Percentiles rank a stretch among this genome's conserved stretches.
These are phyloP conservation scores for Pararge aegeria DNA, from an alignment of 1,140 invertebrate species.

Conservation along the genomic window DNA sequence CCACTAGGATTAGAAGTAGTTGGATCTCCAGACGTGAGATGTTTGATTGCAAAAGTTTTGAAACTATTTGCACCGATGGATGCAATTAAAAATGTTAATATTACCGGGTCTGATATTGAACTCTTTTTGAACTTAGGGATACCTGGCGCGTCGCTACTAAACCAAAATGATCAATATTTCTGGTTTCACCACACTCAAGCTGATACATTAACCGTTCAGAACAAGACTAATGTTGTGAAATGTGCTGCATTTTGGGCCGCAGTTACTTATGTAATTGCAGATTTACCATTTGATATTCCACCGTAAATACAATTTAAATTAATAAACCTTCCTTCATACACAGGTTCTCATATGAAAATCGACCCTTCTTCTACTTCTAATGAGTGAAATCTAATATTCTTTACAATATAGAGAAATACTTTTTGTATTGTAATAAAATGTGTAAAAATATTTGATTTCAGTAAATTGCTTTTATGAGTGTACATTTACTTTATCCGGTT, in stretches of 20 bases:
- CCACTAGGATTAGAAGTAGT: conserved; percentile 84
- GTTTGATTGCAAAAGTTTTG: conserved; percentile 83
- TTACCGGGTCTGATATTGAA: conserved; percentile 83
- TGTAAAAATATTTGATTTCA: too few relatives aligned
- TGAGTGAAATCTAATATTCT: too few relatives aligned
- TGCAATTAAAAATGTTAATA: conserved; percentile 39
- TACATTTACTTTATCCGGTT: too few relatives aligned
- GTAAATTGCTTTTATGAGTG: too few relatives aligned
- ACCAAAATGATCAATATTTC: conserved; percentile 86
- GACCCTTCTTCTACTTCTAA: too few relatives aligned
- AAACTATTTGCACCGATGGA: conserved; percentile 79
- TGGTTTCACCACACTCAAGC: conserved; percentile 89
- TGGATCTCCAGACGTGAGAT: conserved; percentile 80
- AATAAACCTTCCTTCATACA: too few relatives aligned
- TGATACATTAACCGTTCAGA: conserved; percentile 87
- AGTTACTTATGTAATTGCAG: conserved; percentile 85
- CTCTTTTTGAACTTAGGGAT: conserved; percentile 82
- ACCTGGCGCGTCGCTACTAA: conserved; percentile 84
- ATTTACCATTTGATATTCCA: conserved; percentile 84
- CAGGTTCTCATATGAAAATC: too few relatives aligned
- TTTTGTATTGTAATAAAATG: too few relatives aligned
- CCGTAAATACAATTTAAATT: not conserved
- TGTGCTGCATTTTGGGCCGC: conserved; percentile 86
- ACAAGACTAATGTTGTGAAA: conserved; percentile 82
- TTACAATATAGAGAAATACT: too few relatives aligned